A percentile compares a stretch with the other conserved stretches of the same genome.
Evolutionary conservation across 2,113 vertebrate genomes (phyloP).

Genomic region (Daphoenositta chrysoptera): DNA sequence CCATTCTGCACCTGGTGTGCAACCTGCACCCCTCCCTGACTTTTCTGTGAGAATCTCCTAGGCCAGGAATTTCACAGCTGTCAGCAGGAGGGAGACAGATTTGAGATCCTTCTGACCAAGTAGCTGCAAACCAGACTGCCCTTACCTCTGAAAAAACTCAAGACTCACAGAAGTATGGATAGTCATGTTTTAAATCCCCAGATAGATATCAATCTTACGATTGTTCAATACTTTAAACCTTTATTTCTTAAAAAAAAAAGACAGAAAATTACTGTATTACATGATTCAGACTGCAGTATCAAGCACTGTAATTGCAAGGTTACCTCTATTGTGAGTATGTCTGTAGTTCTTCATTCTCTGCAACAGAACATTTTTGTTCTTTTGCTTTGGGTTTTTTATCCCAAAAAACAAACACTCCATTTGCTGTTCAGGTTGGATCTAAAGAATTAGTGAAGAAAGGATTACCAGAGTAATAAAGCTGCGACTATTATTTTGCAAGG

Average conservation of each 20-base stretch:
- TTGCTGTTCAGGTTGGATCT: neutral
- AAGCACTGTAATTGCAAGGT: neutral
- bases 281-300: neutral
- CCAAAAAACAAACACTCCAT: neutral
- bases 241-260: neutral
- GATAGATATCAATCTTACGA: neutral
- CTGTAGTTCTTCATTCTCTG: neutral
- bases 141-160: neutral
- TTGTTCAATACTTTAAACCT: neutral
- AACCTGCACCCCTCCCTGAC: rapidly evolving
- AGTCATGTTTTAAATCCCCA: neutral
- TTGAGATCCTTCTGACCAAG: neutral
- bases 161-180: neutral
- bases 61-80: neutral
- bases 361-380: neutral
- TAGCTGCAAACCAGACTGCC: neutral
- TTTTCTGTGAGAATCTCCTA: neutral
- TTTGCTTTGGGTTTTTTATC: neutral
- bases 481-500: neutral
- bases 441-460: neutral
- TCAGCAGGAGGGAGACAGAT: neutral
- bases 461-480: neutral
- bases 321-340: neutral
- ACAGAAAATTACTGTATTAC: neutral
- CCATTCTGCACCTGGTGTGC: neutral